phyloP scores from a whole-genome alignment of 2,797 vertebrate species.

The Neosilurus hyrtlii region DNA sequence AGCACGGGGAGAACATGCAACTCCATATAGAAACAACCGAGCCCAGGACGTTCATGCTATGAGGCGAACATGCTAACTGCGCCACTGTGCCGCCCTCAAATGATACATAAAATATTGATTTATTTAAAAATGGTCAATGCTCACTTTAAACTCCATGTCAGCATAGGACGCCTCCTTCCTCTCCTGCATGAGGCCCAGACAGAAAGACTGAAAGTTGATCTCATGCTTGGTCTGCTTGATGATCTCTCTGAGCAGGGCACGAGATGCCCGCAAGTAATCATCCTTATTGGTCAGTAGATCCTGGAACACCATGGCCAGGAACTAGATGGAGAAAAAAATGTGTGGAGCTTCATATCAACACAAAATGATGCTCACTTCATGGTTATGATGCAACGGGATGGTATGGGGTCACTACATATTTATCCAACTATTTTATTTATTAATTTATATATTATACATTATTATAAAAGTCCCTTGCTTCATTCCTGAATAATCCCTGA shows the following conservation, averaged over 20 bases:
- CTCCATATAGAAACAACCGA: no score
- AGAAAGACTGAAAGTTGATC: slow-evolving; percentile 98
- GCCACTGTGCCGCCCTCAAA: no score
- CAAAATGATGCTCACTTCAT: not conserved
- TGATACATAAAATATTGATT: no score
- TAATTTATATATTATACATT: no score
- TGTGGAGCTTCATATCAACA: not conserved
- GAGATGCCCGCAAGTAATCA: slow-evolving; percentile 90
- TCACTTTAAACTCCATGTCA: slow-evolving; percentile 97
- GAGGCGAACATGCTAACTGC: no score
- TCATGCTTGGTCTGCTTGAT: slow-evolving; percentile 98
- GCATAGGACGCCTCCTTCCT: slow-evolving; percentile 86
- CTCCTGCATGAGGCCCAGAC: slow-evolving; percentile 97
- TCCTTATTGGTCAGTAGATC: slow-evolving; percentile 95
- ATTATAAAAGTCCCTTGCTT: not conserved
- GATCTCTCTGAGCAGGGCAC: slow-evolving; percentile 93
- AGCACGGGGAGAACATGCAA: no score
- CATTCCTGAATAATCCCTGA: not conserved
- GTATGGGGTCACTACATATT: no score
- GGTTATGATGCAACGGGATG: not conserved
- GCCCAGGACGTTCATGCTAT: no score
- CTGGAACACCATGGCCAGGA: slow-evolving; percentile 98
- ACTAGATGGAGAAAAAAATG: slow-evolving; percentile 67
- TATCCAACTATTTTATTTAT: no score
- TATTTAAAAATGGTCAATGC: not conserved